Evolutionary conservation across 2,888 invertebrate genomes (phyloP).

Genomic region (Caenorhabditis becei): DNA sequence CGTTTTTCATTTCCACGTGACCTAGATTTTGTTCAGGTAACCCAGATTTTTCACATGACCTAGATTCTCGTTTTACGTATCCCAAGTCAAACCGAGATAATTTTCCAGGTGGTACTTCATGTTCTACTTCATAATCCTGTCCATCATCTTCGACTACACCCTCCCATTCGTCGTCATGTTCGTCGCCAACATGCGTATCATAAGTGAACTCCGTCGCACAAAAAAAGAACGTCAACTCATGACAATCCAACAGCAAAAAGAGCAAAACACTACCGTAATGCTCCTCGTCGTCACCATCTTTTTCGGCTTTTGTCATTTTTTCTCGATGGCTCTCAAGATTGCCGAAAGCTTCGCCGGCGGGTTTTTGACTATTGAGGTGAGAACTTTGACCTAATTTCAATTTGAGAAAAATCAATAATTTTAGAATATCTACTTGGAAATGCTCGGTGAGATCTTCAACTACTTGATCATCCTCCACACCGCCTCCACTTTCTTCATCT

Average conservation of each 20-base stretch:
- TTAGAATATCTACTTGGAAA: conserved; percentile 57
- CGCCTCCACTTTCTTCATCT: conserved; percentile 62
- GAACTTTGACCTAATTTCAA: too few relatives aligned
- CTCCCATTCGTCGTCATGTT: conserved; percentile 61
- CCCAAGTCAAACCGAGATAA: too few relatives aligned
- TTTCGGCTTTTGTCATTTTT: conserved; percentile 63
- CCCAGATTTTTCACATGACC: too few relatives aligned
- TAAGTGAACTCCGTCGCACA: conserved; percentile 50
- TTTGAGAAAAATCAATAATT: too few relatives aligned
- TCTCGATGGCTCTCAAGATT: conserved; percentile 60
- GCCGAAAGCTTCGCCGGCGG: conserved; percentile 57
- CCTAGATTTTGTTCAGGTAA: too few relatives aligned
- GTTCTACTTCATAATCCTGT: conserved; percentile 57
- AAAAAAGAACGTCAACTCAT: conserved; percentile 56
- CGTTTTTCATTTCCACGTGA: too few relatives aligned
- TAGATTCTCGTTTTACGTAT: too few relatives aligned
- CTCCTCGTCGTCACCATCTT: conserved; percentile 59
- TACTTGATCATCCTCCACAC: conserved; percentile 58
- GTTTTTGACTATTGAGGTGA: conserved; percentile 57
- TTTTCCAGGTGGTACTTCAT: conserved; percentile 57
- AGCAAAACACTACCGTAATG: conserved; percentile 63
- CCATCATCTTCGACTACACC: conserved; percentile 57
- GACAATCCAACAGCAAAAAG: conserved; percentile 64
- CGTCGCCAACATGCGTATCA: conserved; percentile 52
- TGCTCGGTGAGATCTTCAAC: conserved; percentile 59